Percentiles rank a stretch among this genome's conserved stretches.
These are phyloP conservation scores for Sesia apiformis DNA, from an alignment of 2,888 invertebrate genomes.

Conservation along the genomic window DNA sequence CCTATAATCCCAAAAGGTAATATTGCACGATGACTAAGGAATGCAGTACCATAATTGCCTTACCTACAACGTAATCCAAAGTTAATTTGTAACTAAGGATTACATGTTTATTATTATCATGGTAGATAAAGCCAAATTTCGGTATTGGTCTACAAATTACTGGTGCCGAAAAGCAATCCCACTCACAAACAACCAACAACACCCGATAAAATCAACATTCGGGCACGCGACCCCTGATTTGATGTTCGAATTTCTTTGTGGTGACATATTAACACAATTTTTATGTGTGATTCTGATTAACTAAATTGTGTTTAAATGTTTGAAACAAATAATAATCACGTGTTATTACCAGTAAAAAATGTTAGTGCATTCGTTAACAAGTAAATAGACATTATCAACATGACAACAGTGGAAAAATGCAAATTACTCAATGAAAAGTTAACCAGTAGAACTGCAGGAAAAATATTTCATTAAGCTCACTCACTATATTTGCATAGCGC, in stretches of 20 bases:
- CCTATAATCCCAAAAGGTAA: too few relatives aligned
- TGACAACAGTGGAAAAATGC: not conserved
- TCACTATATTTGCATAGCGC: slow-evolving; percentile 49
- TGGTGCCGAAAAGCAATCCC: slow-evolving; percentile 26
- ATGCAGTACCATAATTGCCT: too few relatives aligned
- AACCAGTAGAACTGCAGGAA: slow-evolving; percentile 22
- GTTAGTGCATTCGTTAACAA: too few relatives aligned
- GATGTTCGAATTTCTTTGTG: not conserved
- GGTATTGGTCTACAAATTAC: slow-evolving; percentile 40
- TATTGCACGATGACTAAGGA: too few relatives aligned
- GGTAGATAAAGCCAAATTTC: too few relatives aligned
- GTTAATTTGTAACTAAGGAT: too few relatives aligned
- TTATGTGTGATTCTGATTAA: not conserved
- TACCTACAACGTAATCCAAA: too few relatives aligned
- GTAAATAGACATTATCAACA: too few relatives aligned
- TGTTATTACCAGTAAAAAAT: too few relatives aligned
- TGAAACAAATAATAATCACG: too few relatives aligned
- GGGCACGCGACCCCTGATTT: slow-evolving; percentile 17
- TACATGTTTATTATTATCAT: too few relatives aligned
- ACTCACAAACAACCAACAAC: slow-evolving; percentile 26
- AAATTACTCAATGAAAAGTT: not conserved
- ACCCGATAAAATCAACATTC: slow-evolving; percentile 35
- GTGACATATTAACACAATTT: not conserved
- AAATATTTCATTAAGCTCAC: slow-evolving; percentile 58
- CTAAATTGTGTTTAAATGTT: not conserved